Percentiles rank a stretch among this genome's conserved stretches.
These are phyloP conservation scores for Acanthosoma haemorrhoidale DNA, from an alignment of 2,888 invertebrate species.

Conservation along the genomic window DNA sequence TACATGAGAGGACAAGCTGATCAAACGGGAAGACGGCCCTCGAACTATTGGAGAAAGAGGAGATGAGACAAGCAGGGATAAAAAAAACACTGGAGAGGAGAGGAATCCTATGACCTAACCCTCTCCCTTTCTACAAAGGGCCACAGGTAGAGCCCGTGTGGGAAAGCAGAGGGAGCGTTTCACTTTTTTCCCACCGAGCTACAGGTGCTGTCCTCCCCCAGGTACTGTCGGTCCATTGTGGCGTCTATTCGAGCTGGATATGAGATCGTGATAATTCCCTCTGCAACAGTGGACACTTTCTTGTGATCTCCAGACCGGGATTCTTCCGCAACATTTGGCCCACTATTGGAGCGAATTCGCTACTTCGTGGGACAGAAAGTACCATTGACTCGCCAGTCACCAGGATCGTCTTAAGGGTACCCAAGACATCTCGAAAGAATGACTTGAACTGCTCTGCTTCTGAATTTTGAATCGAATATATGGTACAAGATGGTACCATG, in stretches of 20 bases:
- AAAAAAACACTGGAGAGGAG: neutral
- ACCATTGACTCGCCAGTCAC: too few relatives aligned
- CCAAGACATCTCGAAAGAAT: too few relatives aligned
- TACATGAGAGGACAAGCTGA: neutral
- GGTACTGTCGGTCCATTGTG: neutral
- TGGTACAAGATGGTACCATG: too few relatives aligned
- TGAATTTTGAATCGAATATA: too few relatives aligned
- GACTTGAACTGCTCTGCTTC: too few relatives aligned
- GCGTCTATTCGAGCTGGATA: neutral
- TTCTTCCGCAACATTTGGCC: constrained; percentile 8
- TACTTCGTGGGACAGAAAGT: constrained; percentile 11
- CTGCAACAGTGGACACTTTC: neutral
- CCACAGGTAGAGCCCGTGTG: neutral
- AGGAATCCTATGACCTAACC: constrained; percentile 1
- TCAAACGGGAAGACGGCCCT: constrained; percentile 1
- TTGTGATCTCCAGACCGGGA: neutral
- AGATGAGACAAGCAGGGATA: neutral
- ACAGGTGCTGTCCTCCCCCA: constrained; percentile 16
- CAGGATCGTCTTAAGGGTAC: too few relatives aligned
- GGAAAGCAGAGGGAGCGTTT: neutral
- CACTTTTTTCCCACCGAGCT: neutral
- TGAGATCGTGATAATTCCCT: neutral
- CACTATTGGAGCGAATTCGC: neutral
- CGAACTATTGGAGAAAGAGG: too few relatives aligned
- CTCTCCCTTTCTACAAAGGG: constrained; percentile 20